Conservation (phyloP, 2,888 invertebrate genomes). For the Catonia carolina region DNA sequence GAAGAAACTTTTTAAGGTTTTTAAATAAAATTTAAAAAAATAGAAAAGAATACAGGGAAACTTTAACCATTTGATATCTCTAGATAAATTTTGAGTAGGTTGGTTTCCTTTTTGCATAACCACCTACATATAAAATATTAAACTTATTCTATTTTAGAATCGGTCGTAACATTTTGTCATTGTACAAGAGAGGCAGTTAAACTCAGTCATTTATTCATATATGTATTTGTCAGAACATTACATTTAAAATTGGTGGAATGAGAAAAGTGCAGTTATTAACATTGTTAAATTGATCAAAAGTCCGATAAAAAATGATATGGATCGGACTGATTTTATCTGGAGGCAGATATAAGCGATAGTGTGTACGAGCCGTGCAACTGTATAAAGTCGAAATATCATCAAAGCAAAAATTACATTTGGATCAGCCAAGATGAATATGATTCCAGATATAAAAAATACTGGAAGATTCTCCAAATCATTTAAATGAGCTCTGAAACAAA, state of each 20-base stretch:
- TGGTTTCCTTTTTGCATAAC: too few species aligned
- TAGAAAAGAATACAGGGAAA: too few species aligned
- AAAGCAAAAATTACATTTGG: constrained; percentile 32
- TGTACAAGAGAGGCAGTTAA: too few species aligned
- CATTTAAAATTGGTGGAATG: constrained; percentile 28
- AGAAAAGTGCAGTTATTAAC: constrained; percentile 27
- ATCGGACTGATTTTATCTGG: constrained; percentile 31
- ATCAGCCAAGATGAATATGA: constrained; percentile 31
- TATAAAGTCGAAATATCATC: constrained; percentile 33
- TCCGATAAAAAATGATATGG: constrained; percentile 30
- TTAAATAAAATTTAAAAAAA: too few species aligned
- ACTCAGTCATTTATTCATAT: too few species aligned
- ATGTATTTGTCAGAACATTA: too few species aligned
- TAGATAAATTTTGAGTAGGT: too few species aligned
- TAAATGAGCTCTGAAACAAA: constrained; percentile 33
- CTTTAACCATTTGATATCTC: too few species aligned
- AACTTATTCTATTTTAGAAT: too few species aligned
- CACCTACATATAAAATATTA: too few species aligned
- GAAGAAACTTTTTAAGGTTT: too few species aligned
- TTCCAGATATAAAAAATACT: constrained; percentile 32
- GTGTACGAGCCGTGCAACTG: constrained; percentile 32
- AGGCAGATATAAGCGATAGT: constrained; percentile 31
- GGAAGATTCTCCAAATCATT: constrained; percentile 37
- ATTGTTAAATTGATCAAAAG: constrained; percentile 29
- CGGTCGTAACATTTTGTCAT: too few species aligned